Conservation (phyloP, 2,113 vertebrate species). For the Oreocharis arfaki region DNA sequence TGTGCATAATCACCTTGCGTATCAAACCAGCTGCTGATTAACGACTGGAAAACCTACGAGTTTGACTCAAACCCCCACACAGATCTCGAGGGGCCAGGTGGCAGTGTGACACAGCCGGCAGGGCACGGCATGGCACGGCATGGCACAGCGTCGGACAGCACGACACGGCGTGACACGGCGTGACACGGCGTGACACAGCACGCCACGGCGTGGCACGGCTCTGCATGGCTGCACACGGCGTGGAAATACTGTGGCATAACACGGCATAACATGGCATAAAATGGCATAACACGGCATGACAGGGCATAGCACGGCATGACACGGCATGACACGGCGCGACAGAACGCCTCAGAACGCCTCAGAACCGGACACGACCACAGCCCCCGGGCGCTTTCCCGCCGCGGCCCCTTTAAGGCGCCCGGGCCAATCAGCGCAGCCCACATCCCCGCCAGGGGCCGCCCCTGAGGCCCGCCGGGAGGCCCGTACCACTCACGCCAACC, state of each 20-base stretch:
- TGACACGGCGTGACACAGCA: too few relatives aligned
- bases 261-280: too few relatives aligned
- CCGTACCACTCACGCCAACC: background rate
- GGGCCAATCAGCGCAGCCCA: conserved; percentile 48
- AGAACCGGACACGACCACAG: accelerated
- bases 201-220: background rate
- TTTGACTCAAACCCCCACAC: accelerated
- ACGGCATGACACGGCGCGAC: background rate
- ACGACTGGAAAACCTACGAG: accelerated
- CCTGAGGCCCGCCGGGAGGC: background rate
- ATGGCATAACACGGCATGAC: too few relatives aligned
- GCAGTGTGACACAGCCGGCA: background rate
- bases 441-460: conserved; percentile 11
- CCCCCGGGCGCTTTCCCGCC: accelerated
- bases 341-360: accelerated
- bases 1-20: accelerated
- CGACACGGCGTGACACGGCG: accelerated
- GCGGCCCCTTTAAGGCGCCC: background rate
- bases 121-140: background rate
- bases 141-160: accelerated
- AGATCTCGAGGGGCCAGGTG: background rate
- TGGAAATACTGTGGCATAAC: background rate
- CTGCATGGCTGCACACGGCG: background rate
- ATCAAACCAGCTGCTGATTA: accelerated
- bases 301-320: too few relatives aligned